phyloP scores from a whole-genome alignment of 2,113 vertebrate species.

The Pollachius pollachius region DNA sequence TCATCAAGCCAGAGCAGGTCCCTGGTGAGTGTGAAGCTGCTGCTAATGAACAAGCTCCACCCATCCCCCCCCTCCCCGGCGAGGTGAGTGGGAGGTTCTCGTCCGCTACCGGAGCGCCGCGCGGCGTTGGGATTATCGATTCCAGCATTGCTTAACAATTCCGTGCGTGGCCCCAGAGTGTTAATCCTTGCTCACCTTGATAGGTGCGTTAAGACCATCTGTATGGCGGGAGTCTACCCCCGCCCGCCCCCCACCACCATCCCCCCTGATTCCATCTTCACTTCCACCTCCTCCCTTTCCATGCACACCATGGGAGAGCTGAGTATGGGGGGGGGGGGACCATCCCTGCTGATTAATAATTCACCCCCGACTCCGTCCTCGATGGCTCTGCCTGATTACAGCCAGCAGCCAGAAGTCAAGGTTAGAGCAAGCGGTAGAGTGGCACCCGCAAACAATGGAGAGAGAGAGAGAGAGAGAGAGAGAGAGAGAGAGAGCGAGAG shows the following conservation, averaged over 20 bases:
- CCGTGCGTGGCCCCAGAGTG: slow-evolving; percentile 55
- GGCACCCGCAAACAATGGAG: no score
- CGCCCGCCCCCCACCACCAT: slow-evolving; percentile 17
- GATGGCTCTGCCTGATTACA: slow-evolving; percentile 70
- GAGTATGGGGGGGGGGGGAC: slow-evolving; percentile 58
- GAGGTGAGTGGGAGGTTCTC: slow-evolving; percentile 23
- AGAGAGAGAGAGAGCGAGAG: no score
- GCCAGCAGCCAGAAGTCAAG: slow-evolving; percentile 75
- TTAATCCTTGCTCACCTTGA: slow-evolving; percentile 70
- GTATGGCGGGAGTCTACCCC: slow-evolving; percentile 50
- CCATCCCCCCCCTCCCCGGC: not conserved
- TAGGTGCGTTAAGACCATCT: slow-evolving; percentile 70
- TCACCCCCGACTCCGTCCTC: slow-evolving; percentile 69
- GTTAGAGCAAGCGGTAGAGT: slow-evolving; percentile 45
- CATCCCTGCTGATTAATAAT: slow-evolving; percentile 75
- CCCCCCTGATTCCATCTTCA: slow-evolving; percentile 26
- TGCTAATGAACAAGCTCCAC: slow-evolving; percentile 53
- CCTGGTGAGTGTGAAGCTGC: slow-evolving; percentile 64
- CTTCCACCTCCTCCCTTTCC: slow-evolving; percentile 23
- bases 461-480: no score
- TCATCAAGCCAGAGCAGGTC: slow-evolving; percentile 61
- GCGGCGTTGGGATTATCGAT: slow-evolving; percentile 62
- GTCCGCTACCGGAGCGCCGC: not conserved
- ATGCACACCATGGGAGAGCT: slow-evolving; percentile 47
- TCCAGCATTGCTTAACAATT: slow-evolving; percentile 60